A percentile compares a stretch with the other conserved stretches of the same genome.
Conservation (phyloP, 2,888 invertebrate species). For the Boloria selene region DNA sequence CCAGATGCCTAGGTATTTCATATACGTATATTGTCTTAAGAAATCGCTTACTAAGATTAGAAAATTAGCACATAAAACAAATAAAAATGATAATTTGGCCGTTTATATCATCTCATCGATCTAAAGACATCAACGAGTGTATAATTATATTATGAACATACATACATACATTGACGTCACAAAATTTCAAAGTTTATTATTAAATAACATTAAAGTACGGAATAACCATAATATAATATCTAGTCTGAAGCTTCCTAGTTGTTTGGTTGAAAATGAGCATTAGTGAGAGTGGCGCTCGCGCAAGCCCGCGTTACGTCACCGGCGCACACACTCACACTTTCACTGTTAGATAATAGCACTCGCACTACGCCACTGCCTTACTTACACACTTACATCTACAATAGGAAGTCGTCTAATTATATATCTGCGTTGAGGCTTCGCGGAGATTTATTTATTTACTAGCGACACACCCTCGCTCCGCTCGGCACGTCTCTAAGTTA, state of each 20-base stretch:
- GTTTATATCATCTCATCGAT: background rate
- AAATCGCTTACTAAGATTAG: too few relatives aligned
- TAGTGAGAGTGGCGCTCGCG: slow-evolving; percentile 70
- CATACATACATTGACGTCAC: too few relatives aligned
- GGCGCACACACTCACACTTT: slow-evolving; percentile 77
- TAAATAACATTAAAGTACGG: slow-evolving; percentile 38
- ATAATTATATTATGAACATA: too few relatives aligned
- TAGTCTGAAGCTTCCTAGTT: slow-evolving; percentile 69
- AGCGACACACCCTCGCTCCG: too few relatives aligned
- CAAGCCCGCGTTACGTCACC: slow-evolving; percentile 66
- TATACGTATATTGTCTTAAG: too few relatives aligned
- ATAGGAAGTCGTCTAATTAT: slow-evolving; percentile 66
- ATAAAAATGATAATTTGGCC: background rate
- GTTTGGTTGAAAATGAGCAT: slow-evolving; percentile 65
- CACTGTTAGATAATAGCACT: slow-evolving; percentile 78
- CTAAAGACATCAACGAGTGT: slow-evolving; percentile 41
- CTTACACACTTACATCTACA: slow-evolving; percentile 75
- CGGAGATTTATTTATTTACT: slow-evolving; percentile 5
- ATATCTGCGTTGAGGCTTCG: slow-evolving; percentile 20
- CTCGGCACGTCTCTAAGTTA: too few relatives aligned
- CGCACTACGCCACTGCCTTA: slow-evolving; percentile 72
- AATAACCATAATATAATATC: slow-evolving; percentile 50
- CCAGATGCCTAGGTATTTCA: too few relatives aligned
- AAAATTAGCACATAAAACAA: too few relatives aligned
- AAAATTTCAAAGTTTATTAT: slow-evolving; percentile 14